Evolutionary conservation across 2,888 invertebrate genomes (phyloP), one percentile per base, ranked within the genome.

Genomic region (Drosophila cracens): DNA sequence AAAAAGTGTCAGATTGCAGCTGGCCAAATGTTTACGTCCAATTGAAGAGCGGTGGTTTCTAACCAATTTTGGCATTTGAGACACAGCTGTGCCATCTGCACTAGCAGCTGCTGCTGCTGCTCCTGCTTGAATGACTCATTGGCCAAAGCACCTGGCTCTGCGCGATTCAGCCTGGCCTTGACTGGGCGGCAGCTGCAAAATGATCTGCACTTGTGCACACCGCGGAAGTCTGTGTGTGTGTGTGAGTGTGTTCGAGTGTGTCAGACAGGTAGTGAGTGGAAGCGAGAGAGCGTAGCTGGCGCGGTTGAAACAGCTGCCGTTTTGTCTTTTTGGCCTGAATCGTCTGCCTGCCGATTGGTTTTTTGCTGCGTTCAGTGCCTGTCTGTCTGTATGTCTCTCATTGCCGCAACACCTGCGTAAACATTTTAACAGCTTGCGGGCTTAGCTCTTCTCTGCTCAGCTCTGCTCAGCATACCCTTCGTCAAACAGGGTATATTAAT

Each of bases 391-490:
- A 11, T 43, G 81, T 56, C 72, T 74, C 73, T 63, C 76, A 75
- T 70, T 81, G 80, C 73, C 68, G 60, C 70, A 73, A 87, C 89
- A 90, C 88, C 91, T 90, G 89, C 80, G 80, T 66, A 90, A 90
- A 89, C 76, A 90, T 91, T 90, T 79, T 40, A 81, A 75, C 90
- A 89, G 87, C 91, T 87, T 90, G 82, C 63, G 56, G 59, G 66
- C 56, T 66, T 72, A 38, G 51, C 48, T 33, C 33, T 33, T 5
- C 1, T 21, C 21, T 68, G 68, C 52, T 68, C 65, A 85, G 73
- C 60, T 48, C 63, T 38, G 6, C 1, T 36, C 66, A 36, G 10
- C 1, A 54, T 70, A 57, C 62, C 38, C 74, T 68, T 27, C 18
- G n/a, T 5, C 2, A 46, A 4, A 16, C 13, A 31, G 58, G 64